Base-by-base conservation (phyloP, 2,888 invertebrate species). In the Lucinisca nassula region DNA sequence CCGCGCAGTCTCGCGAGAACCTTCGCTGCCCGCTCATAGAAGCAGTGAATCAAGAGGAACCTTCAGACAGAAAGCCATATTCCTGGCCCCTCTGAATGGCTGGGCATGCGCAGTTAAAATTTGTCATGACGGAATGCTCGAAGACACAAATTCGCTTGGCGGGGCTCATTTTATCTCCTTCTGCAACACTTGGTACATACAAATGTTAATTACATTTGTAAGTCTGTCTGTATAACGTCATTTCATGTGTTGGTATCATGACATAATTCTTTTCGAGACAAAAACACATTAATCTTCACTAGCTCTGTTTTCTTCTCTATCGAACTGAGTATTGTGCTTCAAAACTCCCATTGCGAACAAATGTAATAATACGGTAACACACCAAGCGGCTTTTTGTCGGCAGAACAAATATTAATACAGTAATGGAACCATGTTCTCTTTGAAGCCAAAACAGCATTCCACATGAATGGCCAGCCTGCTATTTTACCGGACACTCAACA, bases 381-480 rank as follows among this genome's bases (percentile, higher is more conserved):
- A 35, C 35, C 67, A 35, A 35, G 67, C 67, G 17, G 35, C 17
- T 35, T 21, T 30, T 67, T 67, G 67, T 67, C 70, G 49, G 78
- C 84, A 81, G 89, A 83, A 90, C 84, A 90, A 90, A 90, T 90
- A 90, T 90, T 90, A 90, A 90, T 90, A 85, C 87, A 85, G 85
- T 87, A 90, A 90, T 90, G 89, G 89, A 84, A 80, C 82, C 87
- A 84, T 79, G 82, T 82, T 82, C 21, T 78, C 70, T 51, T 58
- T 67, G 67, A 49, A 38, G 67, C 32, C 32, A 24, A 80, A 81
- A 73, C 45, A 38, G 40, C 67, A 79, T 90, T 87, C 83, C 83
- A 83, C 79, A 70, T 79, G 83, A 78, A 70, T 83, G 76, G 49
- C 45, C 70, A 40, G 55, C 84, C 84, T 76, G 84, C 88, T 88